Evolutionary conservation across 1,140 invertebrate genomes (phyloP).

Genomic region (Tetramorium parvispinum): DNA sequence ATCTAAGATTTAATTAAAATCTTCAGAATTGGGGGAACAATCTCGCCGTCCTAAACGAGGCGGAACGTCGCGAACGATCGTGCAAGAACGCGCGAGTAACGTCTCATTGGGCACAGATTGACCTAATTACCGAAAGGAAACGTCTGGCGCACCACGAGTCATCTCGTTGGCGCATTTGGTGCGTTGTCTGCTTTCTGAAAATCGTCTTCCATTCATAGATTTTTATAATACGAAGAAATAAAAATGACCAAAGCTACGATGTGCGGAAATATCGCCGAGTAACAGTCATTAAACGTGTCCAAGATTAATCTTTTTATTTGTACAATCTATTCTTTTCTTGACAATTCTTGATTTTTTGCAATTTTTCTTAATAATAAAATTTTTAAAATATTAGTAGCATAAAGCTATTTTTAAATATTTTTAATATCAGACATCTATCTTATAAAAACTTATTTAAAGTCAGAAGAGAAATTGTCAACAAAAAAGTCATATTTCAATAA

Average conservation of each 20-base stretch:
- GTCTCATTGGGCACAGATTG: slow-evolving; percentile 74
- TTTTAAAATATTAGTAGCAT: not conserved
- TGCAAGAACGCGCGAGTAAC: slow-evolving; percentile 62
- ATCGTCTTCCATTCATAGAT: slow-evolving; percentile 65
- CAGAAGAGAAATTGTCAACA: not conserved
- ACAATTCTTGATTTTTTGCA: not conserved
- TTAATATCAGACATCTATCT: slow-evolving; percentile 8
- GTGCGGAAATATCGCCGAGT: slow-evolving; percentile 25
- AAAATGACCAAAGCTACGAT: not conserved
- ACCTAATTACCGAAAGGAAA: slow-evolving; percentile 76
- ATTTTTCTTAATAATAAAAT: not conserved
- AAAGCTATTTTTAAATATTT: slow-evolving; percentile 38
- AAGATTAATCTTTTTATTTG: not conserved
- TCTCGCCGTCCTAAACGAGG: slow-evolving; percentile 63
- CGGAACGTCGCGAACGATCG: slow-evolving; percentile 65
- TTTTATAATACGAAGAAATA: slow-evolving; percentile 40
- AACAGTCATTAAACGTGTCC: not conserved
- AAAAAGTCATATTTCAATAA: slow-evolving; percentile 11
- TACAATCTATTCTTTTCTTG: not conserved
- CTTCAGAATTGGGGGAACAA: slow-evolving; percentile 56
- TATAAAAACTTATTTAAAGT: not conserved
- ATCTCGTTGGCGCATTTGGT: slow-evolving; percentile 62
- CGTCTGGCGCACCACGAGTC: slow-evolving; percentile 64
- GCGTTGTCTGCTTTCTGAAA: slow-evolving; percentile 68
- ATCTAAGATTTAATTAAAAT: slow-evolving; percentile 71